Base-by-base conservation (phyloP, 2,113 vertebrate genomes). In the Pangasianodon gigas region DNA sequence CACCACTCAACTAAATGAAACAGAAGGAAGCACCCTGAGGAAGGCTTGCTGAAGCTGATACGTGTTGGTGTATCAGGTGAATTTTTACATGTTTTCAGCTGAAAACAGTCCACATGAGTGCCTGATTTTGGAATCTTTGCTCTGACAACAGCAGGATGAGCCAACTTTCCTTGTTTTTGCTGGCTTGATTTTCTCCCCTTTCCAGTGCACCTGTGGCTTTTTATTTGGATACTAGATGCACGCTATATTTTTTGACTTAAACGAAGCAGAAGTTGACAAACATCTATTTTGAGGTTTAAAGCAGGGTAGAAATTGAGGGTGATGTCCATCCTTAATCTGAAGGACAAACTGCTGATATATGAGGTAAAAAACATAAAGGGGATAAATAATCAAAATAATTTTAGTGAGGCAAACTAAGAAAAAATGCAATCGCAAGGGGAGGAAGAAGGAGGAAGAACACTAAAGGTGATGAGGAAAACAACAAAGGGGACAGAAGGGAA, bases 301-400 rank as follows among this genome's bases (percentile, higher is more conserved):
- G 52, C 4, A 48, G 58, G 41, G 2, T 26, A n/a, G 67, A 87
- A 51, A 77, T 54, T 82, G 41, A 82, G 84, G 56, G 51, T 71
- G 74, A 32, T n/a, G 7, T 85, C 37, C 67, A 84, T 82, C 37
- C 44, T 86, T 90, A 81, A 79, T 86, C 65, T 91, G 44, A 52
- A 87, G 56, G 71, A 84, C 58, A 89, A 58, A 89, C 52, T 52
- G 77, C 85, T 81, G 89, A 67, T 80, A 87, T 89, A 71, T 44
- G 84, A 87, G 58, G 84, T 84, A 80, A 89, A 87, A 48, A 52
- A 44, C 71, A 89, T 84, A 48, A 62, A 79, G 1, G 46, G 14
- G 79, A 65, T 74, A 80, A 67, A 90, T 89, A 86, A 89, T 89
- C 77, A 87, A 87, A 56, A 51, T 48, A 51, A 90, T 56, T 26